phyloP scores from a whole-genome alignment of 2,888 invertebrate genomes.

The Athetis lepigone region DNA sequence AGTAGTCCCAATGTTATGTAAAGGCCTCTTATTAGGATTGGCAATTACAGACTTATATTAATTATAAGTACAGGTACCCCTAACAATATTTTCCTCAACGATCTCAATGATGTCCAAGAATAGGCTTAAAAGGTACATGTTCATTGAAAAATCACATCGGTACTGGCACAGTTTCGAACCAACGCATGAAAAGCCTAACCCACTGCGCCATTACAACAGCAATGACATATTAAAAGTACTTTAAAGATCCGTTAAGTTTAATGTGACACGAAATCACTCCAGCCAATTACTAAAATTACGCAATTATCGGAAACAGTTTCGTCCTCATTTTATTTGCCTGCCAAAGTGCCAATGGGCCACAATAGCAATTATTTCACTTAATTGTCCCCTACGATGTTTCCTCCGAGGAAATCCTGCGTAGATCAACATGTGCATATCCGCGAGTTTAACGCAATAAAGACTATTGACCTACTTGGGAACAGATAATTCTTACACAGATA shows the following conservation, averaged over 20 bases:
- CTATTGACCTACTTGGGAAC: constrained; percentile 23
- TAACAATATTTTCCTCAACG: too few species aligned
- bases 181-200: too few species aligned
- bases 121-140: too few species aligned
- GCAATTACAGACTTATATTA: too few species aligned
- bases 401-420: constrained; percentile 46
- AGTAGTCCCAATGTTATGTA: too few species aligned
- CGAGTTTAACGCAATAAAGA: constrained; percentile 26
- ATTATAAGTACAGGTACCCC: too few species aligned
- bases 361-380: constrained; percentile 32
- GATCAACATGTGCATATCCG: constrained; percentile 45
- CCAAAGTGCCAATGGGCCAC: constrained; percentile 28
- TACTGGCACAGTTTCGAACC: too few species aligned
- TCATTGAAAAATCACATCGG: too few species aligned
- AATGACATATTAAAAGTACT: too few species aligned
- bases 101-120: too few species aligned
- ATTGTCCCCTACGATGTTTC: constrained; percentile 37
- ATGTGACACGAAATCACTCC: constrained; percentile 5
- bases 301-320: constrained; percentile 11
- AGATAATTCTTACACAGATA: not conserved
- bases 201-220: too few species aligned
- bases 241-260: not conserved
- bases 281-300: constrained; percentile 1
- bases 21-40: too few species aligned
- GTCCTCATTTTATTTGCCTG: constrained; percentile 17